Evolutionary conservation across 1,140 invertebrate species (phyloP).

Genomic region (Drosophila triauraria): DNA sequence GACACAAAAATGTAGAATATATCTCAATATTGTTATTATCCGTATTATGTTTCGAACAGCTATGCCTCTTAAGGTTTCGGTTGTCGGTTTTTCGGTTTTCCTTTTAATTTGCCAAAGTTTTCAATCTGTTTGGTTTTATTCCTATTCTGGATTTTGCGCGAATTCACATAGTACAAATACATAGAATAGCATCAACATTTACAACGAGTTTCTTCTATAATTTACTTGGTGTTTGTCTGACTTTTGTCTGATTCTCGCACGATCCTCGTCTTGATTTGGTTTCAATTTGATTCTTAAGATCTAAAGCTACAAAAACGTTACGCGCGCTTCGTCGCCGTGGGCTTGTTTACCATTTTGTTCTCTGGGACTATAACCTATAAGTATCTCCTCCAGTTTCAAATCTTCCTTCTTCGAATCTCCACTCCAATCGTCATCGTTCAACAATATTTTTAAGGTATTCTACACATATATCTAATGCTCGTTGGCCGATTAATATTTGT

Average conservation of each 20-base stretch:
- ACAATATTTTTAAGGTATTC: constrained; percentile 31
- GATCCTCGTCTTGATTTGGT: constrained; percentile 7
- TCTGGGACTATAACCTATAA: constrained; percentile 15
- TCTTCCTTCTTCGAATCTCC: constrained; percentile 2
- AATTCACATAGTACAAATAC: constrained; percentile 27
- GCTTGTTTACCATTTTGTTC: constrained; percentile 57
- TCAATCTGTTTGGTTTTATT: constrained; percentile 40
- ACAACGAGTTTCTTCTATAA: constrained; percentile 60
- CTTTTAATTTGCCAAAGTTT: constrained; percentile 25
- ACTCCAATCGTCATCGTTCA: constrained; percentile 20
- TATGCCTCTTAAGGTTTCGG: constrained; percentile 50
- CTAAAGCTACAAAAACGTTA: constrained; percentile 63
- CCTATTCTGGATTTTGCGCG: constrained; percentile 1
- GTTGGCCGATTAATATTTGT: constrained; percentile 31
- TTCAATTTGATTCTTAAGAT: constrained; percentile 28
- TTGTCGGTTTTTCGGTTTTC: constrained; percentile 6
- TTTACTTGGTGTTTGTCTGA: constrained; percentile 43
- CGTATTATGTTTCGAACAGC: constrained; percentile 51
- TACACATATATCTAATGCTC: constrained; percentile 21
- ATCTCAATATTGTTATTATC: constrained; percentile 56
- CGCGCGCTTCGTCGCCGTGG: constrained; percentile 43
- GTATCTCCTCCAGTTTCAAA: not conserved
- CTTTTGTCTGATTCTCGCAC: constrained; percentile 24
- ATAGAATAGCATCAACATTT: constrained; percentile 56
- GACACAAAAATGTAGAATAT: constrained; percentile 72